Conservation (phyloP, 2,113 vertebrate species). For the Mus pahari region DNA sequence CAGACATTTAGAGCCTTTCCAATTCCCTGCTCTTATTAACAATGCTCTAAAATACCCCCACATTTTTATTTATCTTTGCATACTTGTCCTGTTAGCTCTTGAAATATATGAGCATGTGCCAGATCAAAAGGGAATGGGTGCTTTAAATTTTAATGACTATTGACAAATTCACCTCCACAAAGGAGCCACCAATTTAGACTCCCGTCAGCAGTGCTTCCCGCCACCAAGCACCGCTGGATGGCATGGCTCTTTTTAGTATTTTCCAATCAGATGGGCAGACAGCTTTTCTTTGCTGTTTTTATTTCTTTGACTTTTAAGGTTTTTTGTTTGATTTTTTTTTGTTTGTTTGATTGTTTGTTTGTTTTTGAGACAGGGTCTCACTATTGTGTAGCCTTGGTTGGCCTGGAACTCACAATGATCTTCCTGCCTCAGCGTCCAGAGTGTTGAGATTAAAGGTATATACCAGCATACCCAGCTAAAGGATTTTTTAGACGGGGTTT, state of each 20-base stretch:
- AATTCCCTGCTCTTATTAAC: slow-evolving; percentile 36
- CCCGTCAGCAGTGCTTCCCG: neutral
- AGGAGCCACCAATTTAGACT: slow-evolving; percentile 34
- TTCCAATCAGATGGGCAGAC: neutral
- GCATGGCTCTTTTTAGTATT: slow-evolving; percentile 31
- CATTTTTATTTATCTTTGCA: slow-evolving; percentile 27
- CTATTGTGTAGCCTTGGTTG: neutral
- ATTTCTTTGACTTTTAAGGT: neutral
- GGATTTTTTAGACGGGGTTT: neutral
- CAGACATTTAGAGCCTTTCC: slow-evolving; percentile 20
- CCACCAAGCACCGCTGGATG: neutral
- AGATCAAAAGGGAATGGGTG: slow-evolving; percentile 14
- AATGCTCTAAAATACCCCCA: neutral
- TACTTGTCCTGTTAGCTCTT: slow-evolving; percentile 26
- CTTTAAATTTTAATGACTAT: slow-evolving; percentile 67
- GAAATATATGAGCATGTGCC: neutral
- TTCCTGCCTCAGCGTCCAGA: neutral
- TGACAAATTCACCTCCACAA: slow-evolving; percentile 66
- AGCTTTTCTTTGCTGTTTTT: neutral
- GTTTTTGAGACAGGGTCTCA: neutral
- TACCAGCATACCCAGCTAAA: neutral
- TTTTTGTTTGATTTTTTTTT: neutral
- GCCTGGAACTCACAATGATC: neutral
- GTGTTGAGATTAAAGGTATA: neutral
- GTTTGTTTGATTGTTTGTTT: neutral